These are phyloP conservation scores for Notoglanidium macrostoma DNA, from an alignment of 2,797 vertebrate species.

Conservation along the genomic window DNA sequence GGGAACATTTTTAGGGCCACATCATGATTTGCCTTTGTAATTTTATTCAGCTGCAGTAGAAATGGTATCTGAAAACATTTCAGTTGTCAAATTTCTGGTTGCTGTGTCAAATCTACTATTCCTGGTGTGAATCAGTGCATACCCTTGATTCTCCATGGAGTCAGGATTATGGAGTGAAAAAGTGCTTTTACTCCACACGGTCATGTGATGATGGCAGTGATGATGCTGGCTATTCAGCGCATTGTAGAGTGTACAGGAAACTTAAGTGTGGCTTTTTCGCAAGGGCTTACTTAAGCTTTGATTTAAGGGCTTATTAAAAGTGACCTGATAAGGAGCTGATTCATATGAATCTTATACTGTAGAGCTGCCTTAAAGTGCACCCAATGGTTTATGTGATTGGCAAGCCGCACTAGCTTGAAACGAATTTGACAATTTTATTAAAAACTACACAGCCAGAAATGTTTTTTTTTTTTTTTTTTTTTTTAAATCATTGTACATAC, in stretches of 20 bases:
- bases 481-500: not conserved
- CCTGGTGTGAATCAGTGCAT: not conserved
- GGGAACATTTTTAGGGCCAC: not conserved
- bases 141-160: not conserved
- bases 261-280: not conserved
- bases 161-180: not conserved
- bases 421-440: not conserved
- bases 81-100: not conserved
- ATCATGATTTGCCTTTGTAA: not conserved
- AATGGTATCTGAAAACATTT: not conserved
- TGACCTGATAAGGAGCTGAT: constrained; percentile 6
- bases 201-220: not conserved
- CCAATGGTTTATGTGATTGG: not conserved
- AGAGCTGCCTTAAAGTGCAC: not conserved
- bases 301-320: constrained; percentile 24
- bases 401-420: not conserved
- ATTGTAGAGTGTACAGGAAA: not conserved
- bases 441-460: not conserved
- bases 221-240: not conserved
- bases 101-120: not conserved
- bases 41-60: not conserved
- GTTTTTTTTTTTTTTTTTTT: not conserved
- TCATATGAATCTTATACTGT: constrained; percentile 13
- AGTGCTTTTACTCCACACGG: not conserved
- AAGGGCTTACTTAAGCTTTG: not conserved